Evolutionary conservation across 2,888 invertebrate genomes (phyloP), one percentile per base, ranked within the genome.

Genomic region (Drosophila buzzatii): DNA sequence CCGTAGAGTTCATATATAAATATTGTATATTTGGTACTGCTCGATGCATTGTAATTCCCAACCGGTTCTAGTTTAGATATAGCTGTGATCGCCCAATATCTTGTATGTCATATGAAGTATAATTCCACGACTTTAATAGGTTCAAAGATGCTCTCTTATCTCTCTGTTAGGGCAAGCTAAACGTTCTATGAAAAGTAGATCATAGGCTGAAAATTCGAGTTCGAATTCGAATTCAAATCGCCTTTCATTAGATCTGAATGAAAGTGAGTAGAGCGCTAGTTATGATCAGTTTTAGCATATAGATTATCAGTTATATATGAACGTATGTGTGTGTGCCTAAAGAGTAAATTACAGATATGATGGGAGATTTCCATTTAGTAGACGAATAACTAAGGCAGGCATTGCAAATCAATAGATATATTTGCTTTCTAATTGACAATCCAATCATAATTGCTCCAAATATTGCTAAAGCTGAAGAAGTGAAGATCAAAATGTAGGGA

Each of bases 401-500:
- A 23, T 14, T 23, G 45, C 23, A 31, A 49, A 49, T 49, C 31
- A 12, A 31, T 16, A 16, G 16, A 16, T 51, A 16, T 49, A 33
- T 18, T 49, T n/a, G 18, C 18, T 31, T 6, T 49, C n/a, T 47
- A n/a, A 47, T 47, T 47, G 47, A 27, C 27, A 47, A 31, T 18
- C n/a, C n/a, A 31, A 18, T 49, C 10, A 49, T 49, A 49, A 49
- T 49, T 49, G 47, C n/a, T 31, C n/a, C 31, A 33, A 10, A 49
- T n/a, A 10, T 12, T 6, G 6, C 6, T 31, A 2, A 49, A 49
- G n/a, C 7, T 31, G 5, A n/a, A n/a, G 6, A 31, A 49, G 10
- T 12, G 2, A 6, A 2, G 16, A 27, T 27, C 5, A 18, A 33
- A 18, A 2, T 12, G 8, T n/a, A 18, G 10, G 8, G 27, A 31